Base-by-base conservation (phyloP, 2,797 vertebrate species). In the Callimico goeldii region DNA sequence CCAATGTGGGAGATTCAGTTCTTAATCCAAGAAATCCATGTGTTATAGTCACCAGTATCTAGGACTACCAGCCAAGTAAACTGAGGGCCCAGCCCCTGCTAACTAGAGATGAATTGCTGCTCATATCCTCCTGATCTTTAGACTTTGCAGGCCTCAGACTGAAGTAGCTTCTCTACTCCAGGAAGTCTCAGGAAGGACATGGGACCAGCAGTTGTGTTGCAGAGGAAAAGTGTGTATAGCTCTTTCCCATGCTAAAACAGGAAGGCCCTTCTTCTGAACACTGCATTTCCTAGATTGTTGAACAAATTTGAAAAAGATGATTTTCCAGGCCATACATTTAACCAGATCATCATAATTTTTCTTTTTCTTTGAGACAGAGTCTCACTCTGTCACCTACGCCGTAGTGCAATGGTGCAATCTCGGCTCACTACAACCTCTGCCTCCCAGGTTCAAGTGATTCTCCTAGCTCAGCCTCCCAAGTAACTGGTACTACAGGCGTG, bases 1-100 rank as follows among this genome's bases (percentile, higher is more conserved):
- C 39, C 94, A 84, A 72, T 36, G 30, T 55, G n/a, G 13, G 52
- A 92, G 43, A 48, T 41, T 83, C 61, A 94, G 41, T 73, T 86
- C 41, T 93, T 92, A 24, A 90, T 50, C 33, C 57, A 79, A 92
- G 46, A 93, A 72, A 75, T 28, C 33, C 28, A 4, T 30, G 17
- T 30, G 43, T 70, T 61, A 0, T 14, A 26, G n/a, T n/a, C 36
- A 2, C 61, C 67, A 22, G 52, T 64, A 19, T 76, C 43, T 50
- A 70, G n/a, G 43, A 64, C 33, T 26, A 5, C 22, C 76, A 91
- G 57, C 50, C 50, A 48, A 19, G 43, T 52, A 43, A 55, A 80
- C 67, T 80, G 12, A 7, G 20, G 48, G 33, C 30, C 67, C 36
- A 61, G n/a, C 14, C 22, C 24, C 24, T 73, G 43, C 41, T 90